A percentile compares a stretch with the other conserved stretches of the same genome.
Conservation (phyloP, 2,797 vertebrate genomes). For the Varecia variegata region DNA sequence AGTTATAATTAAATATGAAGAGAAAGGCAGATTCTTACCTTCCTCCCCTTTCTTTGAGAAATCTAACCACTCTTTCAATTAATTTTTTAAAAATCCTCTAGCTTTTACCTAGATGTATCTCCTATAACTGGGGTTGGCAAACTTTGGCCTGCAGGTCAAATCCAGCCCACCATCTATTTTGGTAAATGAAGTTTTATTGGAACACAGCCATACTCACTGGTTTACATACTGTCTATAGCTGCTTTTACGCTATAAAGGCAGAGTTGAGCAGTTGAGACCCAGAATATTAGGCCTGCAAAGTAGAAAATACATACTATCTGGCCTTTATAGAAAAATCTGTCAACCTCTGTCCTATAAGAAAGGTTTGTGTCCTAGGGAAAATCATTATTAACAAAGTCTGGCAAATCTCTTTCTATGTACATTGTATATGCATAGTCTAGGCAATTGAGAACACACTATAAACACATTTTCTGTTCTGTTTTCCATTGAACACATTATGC, state of each 20-base stretch:
- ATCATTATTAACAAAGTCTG: background rate
- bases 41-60: conserved; percentile 1
- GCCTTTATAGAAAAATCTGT: background rate
- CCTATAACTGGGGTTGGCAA: background rate
- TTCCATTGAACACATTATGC: background rate
- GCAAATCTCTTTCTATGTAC: background rate
- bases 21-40: conserved; percentile 36
- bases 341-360: background rate
- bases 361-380: background rate
- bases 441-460: background rate
- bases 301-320: conserved; percentile 11
- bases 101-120: background rate
- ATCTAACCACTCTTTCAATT: background rate
- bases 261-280: background rate
- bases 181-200: background rate
- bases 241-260: background rate
- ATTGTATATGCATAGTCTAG: background rate
- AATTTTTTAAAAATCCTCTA: background rate
- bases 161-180: background rate
- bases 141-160: background rate
- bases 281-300: background rate
- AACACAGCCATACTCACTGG: background rate
- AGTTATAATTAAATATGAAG: background rate
- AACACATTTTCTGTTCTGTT: background rate
- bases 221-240: background rate